A percentile compares a stretch with the other conserved stretches of the same genome.
These are phyloP conservation scores for Prenolepis imparis DNA, from an alignment of 2,888 invertebrate genomes.

Conservation along the genomic window DNA sequence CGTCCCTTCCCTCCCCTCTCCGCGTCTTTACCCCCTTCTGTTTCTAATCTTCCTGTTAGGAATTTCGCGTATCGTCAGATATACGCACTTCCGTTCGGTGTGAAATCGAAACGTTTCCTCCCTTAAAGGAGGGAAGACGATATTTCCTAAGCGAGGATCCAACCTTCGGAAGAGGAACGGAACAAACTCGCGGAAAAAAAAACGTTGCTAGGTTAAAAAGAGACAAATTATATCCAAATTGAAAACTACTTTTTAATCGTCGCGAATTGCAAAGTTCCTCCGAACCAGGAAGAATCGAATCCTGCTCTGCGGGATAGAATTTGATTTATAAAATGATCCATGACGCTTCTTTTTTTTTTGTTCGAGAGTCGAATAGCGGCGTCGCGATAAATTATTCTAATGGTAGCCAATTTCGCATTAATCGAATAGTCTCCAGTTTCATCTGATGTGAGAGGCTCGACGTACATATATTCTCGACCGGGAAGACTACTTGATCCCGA, in stretches of 20 bases:
- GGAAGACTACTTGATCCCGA: background rate
- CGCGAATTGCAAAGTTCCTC: background rate
- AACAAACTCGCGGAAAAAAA: background rate
- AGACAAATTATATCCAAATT: background rate
- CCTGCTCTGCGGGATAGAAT: background rate
- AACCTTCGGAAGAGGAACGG: too few species aligned
- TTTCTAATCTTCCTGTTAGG: constrained; percentile 55
- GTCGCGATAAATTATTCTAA: background rate
- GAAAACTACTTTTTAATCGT: background rate
- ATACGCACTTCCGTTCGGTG: constrained; percentile 35
- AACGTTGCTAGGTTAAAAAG: constrained; percentile 8
- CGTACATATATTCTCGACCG: background rate
- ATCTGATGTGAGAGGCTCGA: background rate
- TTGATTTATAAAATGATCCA: constrained; percentile 5
- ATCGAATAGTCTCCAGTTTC: constrained; percentile 8
- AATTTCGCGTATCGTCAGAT: constrained; percentile 43
- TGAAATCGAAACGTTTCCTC: constrained; percentile 13
- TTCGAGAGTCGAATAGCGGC: background rate
- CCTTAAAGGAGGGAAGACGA: background rate
- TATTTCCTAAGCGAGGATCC: too few species aligned
- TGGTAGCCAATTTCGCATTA: background rate
- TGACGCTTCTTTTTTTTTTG: background rate
- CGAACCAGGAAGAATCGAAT: background rate
- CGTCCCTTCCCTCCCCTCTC: too few species aligned
- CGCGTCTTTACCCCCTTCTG: background rate